These are phyloP conservation scores for Scrobipalpa costella DNA, from an alignment of 2,888 invertebrate species.

Conservation along the genomic window DNA sequence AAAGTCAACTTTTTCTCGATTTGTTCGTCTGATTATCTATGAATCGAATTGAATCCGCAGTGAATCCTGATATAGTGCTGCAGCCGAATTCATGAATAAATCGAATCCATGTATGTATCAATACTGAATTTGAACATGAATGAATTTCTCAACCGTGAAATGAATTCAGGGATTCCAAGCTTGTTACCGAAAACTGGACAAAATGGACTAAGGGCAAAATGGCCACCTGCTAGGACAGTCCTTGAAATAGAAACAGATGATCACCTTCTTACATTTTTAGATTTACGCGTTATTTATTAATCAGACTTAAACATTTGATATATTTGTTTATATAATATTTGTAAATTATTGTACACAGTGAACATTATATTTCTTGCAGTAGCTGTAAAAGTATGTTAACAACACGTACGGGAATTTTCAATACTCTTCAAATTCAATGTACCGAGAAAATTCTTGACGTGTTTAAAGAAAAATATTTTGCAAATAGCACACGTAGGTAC, in stretches of 20 bases:
- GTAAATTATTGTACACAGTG: no score
- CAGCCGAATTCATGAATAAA: constrained; percentile 17
- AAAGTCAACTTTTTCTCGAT: no score
- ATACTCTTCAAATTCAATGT: background rate
- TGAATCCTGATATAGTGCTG: constrained; percentile 18
- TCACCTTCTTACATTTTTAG: no score
- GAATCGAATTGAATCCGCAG: constrained; percentile 2
- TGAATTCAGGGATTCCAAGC: background rate
- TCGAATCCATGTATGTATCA: constrained; percentile 8
- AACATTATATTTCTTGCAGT: background rate
- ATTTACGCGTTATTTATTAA: no score
- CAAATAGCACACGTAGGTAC: constrained; percentile 53
- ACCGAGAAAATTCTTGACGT: constrained; percentile 26
- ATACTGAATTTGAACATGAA: constrained; percentile 8
- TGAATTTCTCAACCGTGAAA: constrained; percentile 8
- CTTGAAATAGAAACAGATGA: no score
- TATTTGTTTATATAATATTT: no score
- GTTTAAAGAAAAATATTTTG: constrained; percentile 36
- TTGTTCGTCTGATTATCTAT: no score
- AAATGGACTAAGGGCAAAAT: background rate
- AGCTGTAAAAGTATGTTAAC: background rate
- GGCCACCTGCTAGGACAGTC: background rate
- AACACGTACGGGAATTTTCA: background rate
- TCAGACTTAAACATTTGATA: no score
- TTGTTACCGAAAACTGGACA: background rate